Conservation (phyloP, 2,113 vertebrate species). For the Numida meleagris region DNA sequence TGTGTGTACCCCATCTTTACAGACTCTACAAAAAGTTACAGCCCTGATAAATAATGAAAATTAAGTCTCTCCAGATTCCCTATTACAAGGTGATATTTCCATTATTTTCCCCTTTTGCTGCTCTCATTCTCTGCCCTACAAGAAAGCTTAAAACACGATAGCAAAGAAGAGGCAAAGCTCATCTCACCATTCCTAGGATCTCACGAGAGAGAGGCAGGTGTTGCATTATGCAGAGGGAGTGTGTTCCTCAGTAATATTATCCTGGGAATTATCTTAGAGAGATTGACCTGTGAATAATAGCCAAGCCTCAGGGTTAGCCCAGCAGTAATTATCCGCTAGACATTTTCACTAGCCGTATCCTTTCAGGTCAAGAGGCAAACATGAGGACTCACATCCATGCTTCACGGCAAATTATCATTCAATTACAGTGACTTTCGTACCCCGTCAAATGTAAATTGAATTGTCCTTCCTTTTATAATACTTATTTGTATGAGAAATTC, state of each 20-base stretch:
- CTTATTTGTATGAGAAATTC: conserved; percentile 1
- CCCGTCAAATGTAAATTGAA: conserved; percentile 27
- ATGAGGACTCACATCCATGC: not conserved
- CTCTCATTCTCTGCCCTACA: not conserved
- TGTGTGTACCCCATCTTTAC: not conserved
- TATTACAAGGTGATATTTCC: not conserved
- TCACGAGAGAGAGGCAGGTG: not conserved
- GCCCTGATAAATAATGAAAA: not conserved
- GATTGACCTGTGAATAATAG: conserved; percentile 83
- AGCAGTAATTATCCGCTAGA: conserved; percentile 78
- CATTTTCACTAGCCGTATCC: conserved; percentile 70
- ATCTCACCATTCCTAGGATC: not conserved
- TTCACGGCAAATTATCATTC: conserved; percentile 57
- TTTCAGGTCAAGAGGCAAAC: conserved; percentile 69
- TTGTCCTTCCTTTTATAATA: conserved; percentile 1
- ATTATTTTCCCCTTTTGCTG: not conserved
- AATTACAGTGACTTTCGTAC: conserved; percentile 41
- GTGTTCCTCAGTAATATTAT: conserved; percentile 64
- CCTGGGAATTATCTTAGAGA: conserved; percentile 79
- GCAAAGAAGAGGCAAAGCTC: not conserved
- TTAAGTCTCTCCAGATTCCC: not conserved
- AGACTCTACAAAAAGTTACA: not conserved
- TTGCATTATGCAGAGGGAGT: conserved; percentile 65
- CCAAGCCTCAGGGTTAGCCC: conserved; percentile 75
- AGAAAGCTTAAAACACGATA: not conserved